These are phyloP conservation scores for Benthosema pterotum DNA, from an alignment of 2,797 vertebrate species.

Conservation along the genomic window DNA sequence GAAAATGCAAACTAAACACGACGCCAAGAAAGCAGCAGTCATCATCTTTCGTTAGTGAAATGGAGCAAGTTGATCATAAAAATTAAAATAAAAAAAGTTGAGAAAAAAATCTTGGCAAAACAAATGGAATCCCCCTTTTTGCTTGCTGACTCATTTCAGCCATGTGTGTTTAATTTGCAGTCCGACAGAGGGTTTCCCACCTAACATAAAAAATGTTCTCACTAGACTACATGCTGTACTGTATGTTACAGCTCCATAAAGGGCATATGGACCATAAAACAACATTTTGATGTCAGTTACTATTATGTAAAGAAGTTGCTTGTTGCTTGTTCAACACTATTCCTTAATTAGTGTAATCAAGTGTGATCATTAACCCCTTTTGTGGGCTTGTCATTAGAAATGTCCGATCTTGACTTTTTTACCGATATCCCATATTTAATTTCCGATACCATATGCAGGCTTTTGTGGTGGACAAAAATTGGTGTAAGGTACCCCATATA, in stretches of 20 bases:
- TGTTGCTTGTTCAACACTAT: background rate
- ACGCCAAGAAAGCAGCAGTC: slow-evolving; percentile 76
- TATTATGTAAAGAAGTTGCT: background rate
- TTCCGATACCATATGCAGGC: too few relatives aligned
- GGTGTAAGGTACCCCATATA: too few relatives aligned
- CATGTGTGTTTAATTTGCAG: slow-evolving; percentile 83
- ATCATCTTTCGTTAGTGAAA: slow-evolving; percentile 77
- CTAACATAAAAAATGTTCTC: slow-evolving; percentile 35
- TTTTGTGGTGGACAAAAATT: too few relatives aligned
- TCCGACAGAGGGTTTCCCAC: slow-evolving; percentile 87
- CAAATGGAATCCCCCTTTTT: slow-evolving; percentile 88
- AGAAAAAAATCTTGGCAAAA: slow-evolving; percentile 75
- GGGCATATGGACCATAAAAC: slow-evolving; percentile 37
- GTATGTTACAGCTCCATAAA: slow-evolving; percentile 25
- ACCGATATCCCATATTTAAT: too few relatives aligned
- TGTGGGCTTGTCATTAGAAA: too few relatives aligned
- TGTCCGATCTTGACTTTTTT: too few relatives aligned
- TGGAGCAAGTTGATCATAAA: too few relatives aligned
- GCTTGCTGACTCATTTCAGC: slow-evolving; percentile 90
- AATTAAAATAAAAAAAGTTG: slow-evolving; percentile 74
- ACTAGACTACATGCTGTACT: slow-evolving; percentile 31
- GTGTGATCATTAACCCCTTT: background rate
- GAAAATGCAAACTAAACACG: slow-evolving; percentile 68
- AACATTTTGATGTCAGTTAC: background rate
- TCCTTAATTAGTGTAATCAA: background rate